Evolutionary conservation across 2,888 invertebrate species (phyloP), one percentile per base, ranked within the genome.

Genomic region (Himalopsyche anomala): DNA sequence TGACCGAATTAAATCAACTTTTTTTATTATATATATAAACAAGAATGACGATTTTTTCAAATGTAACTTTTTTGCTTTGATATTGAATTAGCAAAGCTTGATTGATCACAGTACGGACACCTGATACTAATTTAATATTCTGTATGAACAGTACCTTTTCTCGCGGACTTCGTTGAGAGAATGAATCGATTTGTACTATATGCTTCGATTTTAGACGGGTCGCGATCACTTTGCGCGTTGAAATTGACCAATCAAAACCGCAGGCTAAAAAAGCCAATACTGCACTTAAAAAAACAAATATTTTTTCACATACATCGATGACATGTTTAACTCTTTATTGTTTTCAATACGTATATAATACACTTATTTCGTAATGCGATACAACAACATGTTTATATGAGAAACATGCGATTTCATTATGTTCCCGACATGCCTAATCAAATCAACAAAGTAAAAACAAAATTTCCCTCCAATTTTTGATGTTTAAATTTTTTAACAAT

Each of bases 21-120:
- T 80, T 80, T 80, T 80, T 28, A 19, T 80, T 45, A 12, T 80
- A 80, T 80, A 80, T 42, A 80, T 45, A 45, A 80, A 80, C 80
- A 80, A 38, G 28, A 74, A 0, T 3, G 19, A 19, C 15, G 74
- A 80, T 17, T 80, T 80, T 80, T 80, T 80, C 45, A 42, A 5
- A n/a, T 80, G 80, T n/a, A 19, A 19, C 19, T 51, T 19, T 19
- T 80, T 80, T 42, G 42, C 45, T 12, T n/a, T 19, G 42, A 17
- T 80, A 42, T 80, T 42, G 80, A 45, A 17, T 80, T 42, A 19
- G n/a, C 74, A 51, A 80, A n/a, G n/a, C 11, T 80, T 45, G 45
- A 12, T 80, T 19, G 80, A 51, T 40, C 42, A n/a, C n/a, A 28
- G 5, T 38, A 5, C 28, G 80, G 17, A 28, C 80, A 80, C 45